Base-by-base conservation (phyloP, 2,113 vertebrate genomes). In the Cryptomyrus ogoouensis region DNA sequence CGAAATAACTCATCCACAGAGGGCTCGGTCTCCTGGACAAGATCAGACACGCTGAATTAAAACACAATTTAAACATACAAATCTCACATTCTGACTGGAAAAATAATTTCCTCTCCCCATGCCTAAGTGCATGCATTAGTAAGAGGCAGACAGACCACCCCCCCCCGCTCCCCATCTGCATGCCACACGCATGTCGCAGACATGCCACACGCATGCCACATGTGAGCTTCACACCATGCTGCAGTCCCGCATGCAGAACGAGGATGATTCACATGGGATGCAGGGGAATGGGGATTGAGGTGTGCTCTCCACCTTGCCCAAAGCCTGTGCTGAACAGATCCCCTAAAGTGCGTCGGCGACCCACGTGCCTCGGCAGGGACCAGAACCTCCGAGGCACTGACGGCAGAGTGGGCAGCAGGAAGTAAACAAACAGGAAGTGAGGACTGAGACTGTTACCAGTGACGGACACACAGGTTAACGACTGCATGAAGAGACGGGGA, bases 331-430 rank as follows among this genome's bases (percentile, higher is more conserved):
- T 95, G 97, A 98, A 97, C 93, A 99, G 97, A 96, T 99, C 98
- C 96, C 98, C 98, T 95, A 99, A 97, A 58, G 98, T 99, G 95
- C 97, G 97, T 93, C 97, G 97, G 91, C 97, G 97, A 94, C 97
- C 97, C 92, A 96, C 70, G 89, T 98, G 97, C 95, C 96, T 97
- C 94, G 98, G 98, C 94, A 99, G 94, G 93, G 98, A 99, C 98
- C 98, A 98, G 95, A 98, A 99, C 90, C 97, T 98, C 97, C 98
- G 97, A 10, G 97, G 96, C 93, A 97, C 98, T 99, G 96, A 95
- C 89, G 94, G 96, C 96, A 93, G 93, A 95, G 95, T 93, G 93
- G 94, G 91, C 93, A 93, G 96, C 94, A 96, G 90, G 93, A 95
- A 94, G 95, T 92, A 89, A 92, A 90, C 90, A 96, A 95, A 98